Base-by-base conservation (phyloP, 2,797 vertebrate species). In the Rhinophrynus dorsalis region DNA sequence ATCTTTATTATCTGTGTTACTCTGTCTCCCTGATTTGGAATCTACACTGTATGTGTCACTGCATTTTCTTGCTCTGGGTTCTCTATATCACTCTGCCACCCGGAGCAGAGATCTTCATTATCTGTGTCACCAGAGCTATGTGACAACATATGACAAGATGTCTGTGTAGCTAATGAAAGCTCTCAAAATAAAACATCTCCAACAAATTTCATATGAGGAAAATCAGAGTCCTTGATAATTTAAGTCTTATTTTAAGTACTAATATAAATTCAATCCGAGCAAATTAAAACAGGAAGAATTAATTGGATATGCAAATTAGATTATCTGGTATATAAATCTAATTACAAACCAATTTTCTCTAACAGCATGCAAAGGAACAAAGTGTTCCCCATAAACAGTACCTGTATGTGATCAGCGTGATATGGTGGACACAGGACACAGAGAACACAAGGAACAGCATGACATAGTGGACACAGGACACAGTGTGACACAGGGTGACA, bases 231-330 rank as follows among this genome's bases (percentile, higher is more conserved):
- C 29, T 61, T 21, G 79, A 81, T 84, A 80, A 86, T 86, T 83
- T 83, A 82, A 84, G 84, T 83, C 83, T 76, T 87, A 81, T 86
- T 85, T 88, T 87, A 81, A 80, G 79, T 78, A 82, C 83, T 84
- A 88, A 78, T 80, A 85, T 84, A 86, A 90, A 87, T 82, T 85
- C 90, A 90, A 83, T 79, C 86, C 79, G 83, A 81, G 82, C 84
- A 88, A 90, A 91, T 91, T 88, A 90, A 86, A 90, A 84, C 83
- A 85, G 82, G 84, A 82, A 88, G 87, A 89, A 90, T 90, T 90
- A 90, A 91, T 90, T 90, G 89, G 88, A 89, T 90, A 91, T 91
- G 88, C 85, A 90, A 91, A 91, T 90, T 82, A 89, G 88, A 88
- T 88, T 87, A 90, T 91, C 89, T 88, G 87, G 84, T 84, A 90